phyloP scores from a whole-genome alignment of 2,113 vertebrate genomes.

The Micromys minutus region DNA sequence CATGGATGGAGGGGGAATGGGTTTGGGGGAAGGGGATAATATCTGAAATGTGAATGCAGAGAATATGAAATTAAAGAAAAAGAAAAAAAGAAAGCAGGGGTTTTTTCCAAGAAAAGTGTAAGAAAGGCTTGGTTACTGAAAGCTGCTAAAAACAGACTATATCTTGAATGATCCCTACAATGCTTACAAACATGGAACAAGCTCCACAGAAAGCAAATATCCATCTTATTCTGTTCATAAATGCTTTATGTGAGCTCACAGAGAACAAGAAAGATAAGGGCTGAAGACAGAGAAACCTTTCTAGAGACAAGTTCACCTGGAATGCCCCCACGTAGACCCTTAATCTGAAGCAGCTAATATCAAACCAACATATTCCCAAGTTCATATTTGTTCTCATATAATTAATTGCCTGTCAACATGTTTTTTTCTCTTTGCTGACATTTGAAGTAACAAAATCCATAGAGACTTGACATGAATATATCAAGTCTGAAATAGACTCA shows the following conservation, averaged over 20 bases:
- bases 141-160: background rate
- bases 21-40: too few relatives aligned
- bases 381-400: conserved; percentile 5
- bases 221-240: background rate
- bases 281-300: background rate
- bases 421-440: background rate
- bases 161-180: background rate
- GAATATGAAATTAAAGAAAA: too few relatives aligned
- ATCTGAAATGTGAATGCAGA: too few relatives aligned
- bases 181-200: background rate
- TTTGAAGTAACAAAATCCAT: background rate
- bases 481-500: conserved; percentile 26
- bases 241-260: background rate
- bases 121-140: background rate
- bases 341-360: background rate
- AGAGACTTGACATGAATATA: background rate
- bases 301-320: background rate
- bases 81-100: background rate
- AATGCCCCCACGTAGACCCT: background rate
- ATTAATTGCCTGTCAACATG: conserved; percentile 9
- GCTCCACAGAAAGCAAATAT: background rate
- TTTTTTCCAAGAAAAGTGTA: background rate
- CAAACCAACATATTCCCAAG: background rate
- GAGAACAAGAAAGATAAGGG: background rate
- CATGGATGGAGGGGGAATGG: too few relatives aligned